These are phyloP conservation scores for Pocota personata DNA, from an alignment of 2,888 invertebrate genomes.

Conservation along the genomic window DNA sequence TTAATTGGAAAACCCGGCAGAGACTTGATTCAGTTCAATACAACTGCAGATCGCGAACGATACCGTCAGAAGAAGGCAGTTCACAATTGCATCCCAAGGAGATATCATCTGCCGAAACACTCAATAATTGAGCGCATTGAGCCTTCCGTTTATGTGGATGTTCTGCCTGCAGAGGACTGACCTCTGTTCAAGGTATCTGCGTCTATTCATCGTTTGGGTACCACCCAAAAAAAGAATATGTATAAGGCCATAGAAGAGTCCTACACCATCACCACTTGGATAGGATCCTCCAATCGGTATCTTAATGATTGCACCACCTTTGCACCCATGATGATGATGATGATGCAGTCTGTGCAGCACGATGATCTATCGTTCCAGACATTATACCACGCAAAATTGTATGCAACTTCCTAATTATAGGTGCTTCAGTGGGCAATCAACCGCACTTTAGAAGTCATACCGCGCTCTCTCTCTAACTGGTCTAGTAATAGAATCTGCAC, in stretches of 20 bases:
- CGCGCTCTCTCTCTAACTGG: neutral
- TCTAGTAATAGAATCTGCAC: conserved; percentile 41
- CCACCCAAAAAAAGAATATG: conserved; percentile 47
- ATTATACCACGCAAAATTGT: conserved; percentile 72
- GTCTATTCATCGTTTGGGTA: conserved; percentile 59
- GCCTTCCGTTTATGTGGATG: conserved; percentile 64
- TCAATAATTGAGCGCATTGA: conserved; percentile 72
- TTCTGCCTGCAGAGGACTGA: conserved; percentile 44
- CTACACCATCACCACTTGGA: conserved; percentile 32
- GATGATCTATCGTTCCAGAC: conserved; percentile 68
- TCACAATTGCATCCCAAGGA: conserved; percentile 68
- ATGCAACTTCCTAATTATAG: conserved; percentile 74
- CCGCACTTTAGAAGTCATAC: conserved; percentile 55
- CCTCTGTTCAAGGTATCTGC: conserved; percentile 60
- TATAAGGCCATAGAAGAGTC: neutral
- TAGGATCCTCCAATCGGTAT: conserved; percentile 66
- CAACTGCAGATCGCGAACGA: conserved; percentile 63
- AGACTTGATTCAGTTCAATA: conserved; percentile 56
- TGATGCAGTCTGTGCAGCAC: conserved; percentile 42
- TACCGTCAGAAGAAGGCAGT: conserved; percentile 51
- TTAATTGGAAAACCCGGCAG: conserved; percentile 54
- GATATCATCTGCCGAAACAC: conserved; percentile 74
- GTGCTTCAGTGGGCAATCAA: conserved; percentile 70
- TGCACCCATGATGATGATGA: conserved; percentile 63
- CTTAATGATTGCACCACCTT: conserved; percentile 74